These are phyloP conservation scores for Acanthurus tractus DNA, from an alignment of 2,797 vertebrate species.

Conservation along the genomic window DNA sequence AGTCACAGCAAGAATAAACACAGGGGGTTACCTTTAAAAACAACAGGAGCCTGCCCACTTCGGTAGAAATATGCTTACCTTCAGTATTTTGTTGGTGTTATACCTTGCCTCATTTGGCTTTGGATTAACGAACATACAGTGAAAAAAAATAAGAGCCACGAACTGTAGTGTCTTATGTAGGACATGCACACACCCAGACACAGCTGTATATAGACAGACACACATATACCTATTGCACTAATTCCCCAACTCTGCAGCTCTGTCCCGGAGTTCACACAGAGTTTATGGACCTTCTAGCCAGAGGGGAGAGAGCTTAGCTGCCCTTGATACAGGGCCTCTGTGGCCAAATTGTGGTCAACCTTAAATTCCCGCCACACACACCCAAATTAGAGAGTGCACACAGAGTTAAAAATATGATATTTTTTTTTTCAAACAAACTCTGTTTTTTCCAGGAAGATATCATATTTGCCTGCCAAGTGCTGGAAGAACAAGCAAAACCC, in stretches of 20 bases:
- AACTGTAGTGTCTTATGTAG: conserved; percentile 31
- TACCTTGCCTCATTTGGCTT: conserved; percentile 37
- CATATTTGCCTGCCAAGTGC: conserved; percentile 70
- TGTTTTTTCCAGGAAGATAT: conserved; percentile 72
- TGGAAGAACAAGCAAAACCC: conserved; percentile 71
- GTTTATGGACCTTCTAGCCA: conserved; percentile 69
- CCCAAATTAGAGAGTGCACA: conserved; percentile 82
- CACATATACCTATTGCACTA: conserved; percentile 30
- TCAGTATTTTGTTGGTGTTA: conserved; percentile 22
- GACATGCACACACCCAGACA: conserved; percentile 57
- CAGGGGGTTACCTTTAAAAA: conserved; percentile 37
- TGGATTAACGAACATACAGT: conserved; percentile 32
- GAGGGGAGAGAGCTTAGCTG: conserved; percentile 63
- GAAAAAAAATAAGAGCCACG: conserved; percentile 17
- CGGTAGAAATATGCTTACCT: conserved; percentile 45
- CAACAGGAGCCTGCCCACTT: conserved; percentile 35
- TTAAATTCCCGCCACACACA: conserved; percentile 76
- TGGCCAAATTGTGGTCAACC: conserved; percentile 76
- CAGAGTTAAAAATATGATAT: conserved; percentile 78
- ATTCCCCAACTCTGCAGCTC: conserved; percentile 26
- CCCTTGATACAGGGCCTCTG: conserved; percentile 73
- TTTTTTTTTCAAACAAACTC: conserved; percentile 59
- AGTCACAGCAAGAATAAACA: conserved; percentile 31
- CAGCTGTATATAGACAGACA: conserved; percentile 37
- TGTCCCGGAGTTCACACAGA: conserved; percentile 69